Conservation (phyloP, 2,888 invertebrate genomes). For the Nebria brevicollis region DNA sequence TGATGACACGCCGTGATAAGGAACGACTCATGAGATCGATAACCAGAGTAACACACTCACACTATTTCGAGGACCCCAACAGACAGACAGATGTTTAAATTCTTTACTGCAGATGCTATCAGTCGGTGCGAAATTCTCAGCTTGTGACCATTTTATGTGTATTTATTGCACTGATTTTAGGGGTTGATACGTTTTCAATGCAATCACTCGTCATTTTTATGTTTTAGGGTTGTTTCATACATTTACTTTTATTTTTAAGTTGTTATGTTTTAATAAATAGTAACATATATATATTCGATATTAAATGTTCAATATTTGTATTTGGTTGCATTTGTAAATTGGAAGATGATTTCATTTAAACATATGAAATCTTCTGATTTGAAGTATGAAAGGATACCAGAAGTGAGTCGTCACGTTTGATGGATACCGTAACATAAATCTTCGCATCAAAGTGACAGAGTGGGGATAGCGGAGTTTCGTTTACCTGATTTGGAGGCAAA, state of each 20-base stretch:
- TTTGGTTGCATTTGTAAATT: no score
- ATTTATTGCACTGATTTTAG: not conserved
- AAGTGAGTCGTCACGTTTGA: not conserved
- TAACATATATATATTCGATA: no score
- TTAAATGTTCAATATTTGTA: no score
- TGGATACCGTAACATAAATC: not conserved
- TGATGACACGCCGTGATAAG: conserved; percentile 37
- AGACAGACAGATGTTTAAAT: not conserved
- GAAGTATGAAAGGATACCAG: not conserved
- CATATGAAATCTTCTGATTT: no score
- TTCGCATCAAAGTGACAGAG: not conserved
- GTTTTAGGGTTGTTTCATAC: no score
- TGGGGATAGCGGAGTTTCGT: not conserved
- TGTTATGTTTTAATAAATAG: no score
- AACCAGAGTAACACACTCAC: conserved; percentile 6
- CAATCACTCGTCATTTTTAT: no score
- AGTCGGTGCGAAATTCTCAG: not conserved
- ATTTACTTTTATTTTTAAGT: no score
- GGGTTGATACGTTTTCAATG: no score
- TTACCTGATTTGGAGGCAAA: conserved; percentile 16
- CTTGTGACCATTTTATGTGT: not conserved
- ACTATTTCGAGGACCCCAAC: not conserved
- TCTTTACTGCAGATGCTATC: not conserved
- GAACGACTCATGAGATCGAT: conserved; percentile 17
- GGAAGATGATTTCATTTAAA: no score